Base-by-base conservation (phyloP, 2,888 invertebrate species). In the Thereva unica region DNA sequence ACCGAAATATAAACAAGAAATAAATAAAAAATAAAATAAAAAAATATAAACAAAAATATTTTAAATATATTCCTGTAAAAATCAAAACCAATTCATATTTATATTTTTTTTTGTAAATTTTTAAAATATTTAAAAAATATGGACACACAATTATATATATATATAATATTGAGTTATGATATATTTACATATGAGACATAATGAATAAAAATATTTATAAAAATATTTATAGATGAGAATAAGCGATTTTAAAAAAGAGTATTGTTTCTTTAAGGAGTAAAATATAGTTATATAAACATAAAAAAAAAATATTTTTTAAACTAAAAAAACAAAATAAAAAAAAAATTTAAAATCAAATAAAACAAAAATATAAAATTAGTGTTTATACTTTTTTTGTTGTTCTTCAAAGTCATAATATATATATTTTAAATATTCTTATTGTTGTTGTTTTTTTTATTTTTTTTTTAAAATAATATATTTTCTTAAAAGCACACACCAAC, bases 311-410 rank as follows among this genome's bases (percentile, higher is more conserved):
- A 38, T 40, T 49, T 10, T 44, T 9, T 53, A 38, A 53, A 54
- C 41, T 23, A 64, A 52, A 44, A 53, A 53, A 45, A 8, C 10
- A 53, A 10, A 7, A 44, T 50, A 66, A 55, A 67, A 47, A 56
- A 6, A 47, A 38, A n/a, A 12, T 40, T 49, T 49, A 37, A 40
- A 55, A 57, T 49, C 52, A 4, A 50, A 61, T 34, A 37, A 52
- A 45, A 66, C 42, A 55, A 41, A 49, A 47, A 40, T 44, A 45
- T 34, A 52, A 72, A 75, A 74, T 73, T 76, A 73, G 75, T 72
- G 74, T 23, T 23, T 2, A 23, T 23, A 23, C 23, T 23, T 23
- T 23, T 23, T 23, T 23, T 23, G 23, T 23, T 23, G 23, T 23
- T 23, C 23, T 23, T 23, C 23, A 23, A 23, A 23, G 23, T 23